Evolutionary conservation across 1,140 invertebrate species (phyloP), one percentile per base, ranked within the genome.

Genomic region (Latrodectus geometricus): DNA sequence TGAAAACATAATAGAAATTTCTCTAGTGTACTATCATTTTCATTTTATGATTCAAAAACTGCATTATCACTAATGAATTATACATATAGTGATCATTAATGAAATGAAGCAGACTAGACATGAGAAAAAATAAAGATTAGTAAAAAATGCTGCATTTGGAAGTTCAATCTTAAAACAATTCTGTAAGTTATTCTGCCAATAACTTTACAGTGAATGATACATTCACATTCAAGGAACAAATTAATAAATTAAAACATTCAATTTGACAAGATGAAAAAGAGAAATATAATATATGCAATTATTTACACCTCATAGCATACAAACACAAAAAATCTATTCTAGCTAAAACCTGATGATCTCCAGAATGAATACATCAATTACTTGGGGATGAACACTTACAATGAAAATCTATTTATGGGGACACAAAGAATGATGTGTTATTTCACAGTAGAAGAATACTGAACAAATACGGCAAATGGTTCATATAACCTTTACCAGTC

Each of bases 221-320:
- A 76, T 76, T 9, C 23, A 83, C 81, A 74, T n/a, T 21, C 17
- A 76, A 84, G 73, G 73, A 84, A 84, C 82, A 84, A 84, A 84
- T 69, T 68, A 84, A 84, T 84, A 84, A 84, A 84, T 84, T 52
- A 84, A 76, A 68, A 20, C 72, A 74, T 61, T 75, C 70, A 76
- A 61, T 76, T 50, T 14, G 61, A 84, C 73, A 84, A 12, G 23
- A 49, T 52, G 21, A 21, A 74, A 65, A 83, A 72, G 48, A 65
- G 74, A 61, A 12, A 48, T 52, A 56, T 52, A 76, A 61, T 61
- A 61, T 17, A 61, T 8, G 35, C 78, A 52, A 50, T 54, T 76
- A 75, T 84, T 75, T 84, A 84, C 82, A 84, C 15, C 35, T 14
- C 61, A 61, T 49, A 68, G 23, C 20, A 35, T n/a, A 79, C 68